Evolutionary conservation across 92 coral and sea anemone genomes (phyloP), one percentile per base, ranked within the genome.

Genomic region (Parazoanthus atlanticus): DNA sequence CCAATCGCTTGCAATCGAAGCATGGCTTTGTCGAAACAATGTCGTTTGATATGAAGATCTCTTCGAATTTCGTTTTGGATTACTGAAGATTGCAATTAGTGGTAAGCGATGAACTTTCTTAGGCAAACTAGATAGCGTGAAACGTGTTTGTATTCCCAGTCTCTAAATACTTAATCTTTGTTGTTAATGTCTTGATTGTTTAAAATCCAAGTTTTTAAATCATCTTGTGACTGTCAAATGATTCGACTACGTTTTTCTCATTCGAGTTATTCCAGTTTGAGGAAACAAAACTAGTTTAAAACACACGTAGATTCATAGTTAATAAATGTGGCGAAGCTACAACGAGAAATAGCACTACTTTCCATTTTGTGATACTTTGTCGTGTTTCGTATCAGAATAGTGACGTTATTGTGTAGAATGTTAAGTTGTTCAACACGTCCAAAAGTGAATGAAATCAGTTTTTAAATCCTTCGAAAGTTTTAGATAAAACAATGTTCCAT

Each of bases 81-180:
- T 34, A 61, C 41, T 81, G 47, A 61, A 36, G 72, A 33, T 81
- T 65, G 25, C 21, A 58, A 65, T 6, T 46, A 56, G 29, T 26
- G 85, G 85, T 81, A 61, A 81, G 85, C 74, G 8, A 81, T 61
- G 8, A 81, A 61, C 28, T 19, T 2, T 61, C 58, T 81, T 12
- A 61, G 8, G 28, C 43, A 61, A 23, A 30, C 28, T 23, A 6
- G 6, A 30, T 21, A 10, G 9, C n/a, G 15, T 2, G 46, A 65
- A 33, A 25, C 13, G 6, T 33, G 34, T 10, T 5, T 28, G 16
- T 8, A 12, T 23, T 10, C 47, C 31, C 26, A 76, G 23, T 36
- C 58, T 76, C 34, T 38, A 38, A 76, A 76, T 75, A 76, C 26
- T 40, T 76, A 33, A 38, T 76, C 47, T 56, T 47, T 36, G 72